Evolutionary conservation across 2,113 vertebrate genomes (phyloP).

Genomic region (Monopterus albus): DNA sequence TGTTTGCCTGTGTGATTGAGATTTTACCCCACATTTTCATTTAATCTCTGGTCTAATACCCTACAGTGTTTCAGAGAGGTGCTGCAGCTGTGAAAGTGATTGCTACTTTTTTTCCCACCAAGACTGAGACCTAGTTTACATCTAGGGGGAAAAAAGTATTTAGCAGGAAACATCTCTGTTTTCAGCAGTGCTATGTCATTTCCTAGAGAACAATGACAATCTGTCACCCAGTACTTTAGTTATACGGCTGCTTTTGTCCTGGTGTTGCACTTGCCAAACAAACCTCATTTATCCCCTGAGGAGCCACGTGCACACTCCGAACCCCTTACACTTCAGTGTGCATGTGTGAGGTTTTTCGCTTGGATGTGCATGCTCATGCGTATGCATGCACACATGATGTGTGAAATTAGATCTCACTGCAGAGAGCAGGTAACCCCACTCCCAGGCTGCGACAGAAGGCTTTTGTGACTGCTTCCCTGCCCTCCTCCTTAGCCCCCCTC

Average conservation of each 20-base stretch:
- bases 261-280: slow-evolving; percentile 55
- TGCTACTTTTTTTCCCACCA: slow-evolving; percentile 13
- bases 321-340: slow-evolving; percentile 10
- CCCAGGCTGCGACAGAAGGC: slow-evolving; percentile 73
- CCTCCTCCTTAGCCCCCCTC: slow-evolving; percentile 29
- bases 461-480: slow-evolving; percentile 73
- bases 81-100: slow-evolving; percentile 32
- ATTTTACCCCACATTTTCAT: no score
- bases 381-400: slow-evolving; percentile 54
- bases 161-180: slow-evolving; percentile 55
- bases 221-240: slow-evolving; percentile 52
- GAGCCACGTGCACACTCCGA: slow-evolving; percentile 31
- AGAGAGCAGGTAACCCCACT: slow-evolving; percentile 76
- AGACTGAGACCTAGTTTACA: slow-evolving; percentile 18
- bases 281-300: slow-evolving; percentile 53
- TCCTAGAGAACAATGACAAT: slow-evolving; percentile 66
- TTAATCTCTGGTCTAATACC: background rate
- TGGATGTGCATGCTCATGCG: slow-evolving; percentile 40
- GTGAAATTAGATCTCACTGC: slow-evolving; percentile 73
- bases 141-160: background rate
- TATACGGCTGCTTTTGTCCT: slow-evolving; percentile 66
- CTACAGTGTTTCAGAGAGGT: background rate
- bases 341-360: slow-evolving; percentile 21
- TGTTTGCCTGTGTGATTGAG: no score
- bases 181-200: slow-evolving; percentile 50